A percentile compares a stretch with the other conserved stretches of the same genome.
Evolutionary conservation across 2,797 vertebrate genomes (phyloP).

Genomic region (Galagoides demidoff): DNA sequence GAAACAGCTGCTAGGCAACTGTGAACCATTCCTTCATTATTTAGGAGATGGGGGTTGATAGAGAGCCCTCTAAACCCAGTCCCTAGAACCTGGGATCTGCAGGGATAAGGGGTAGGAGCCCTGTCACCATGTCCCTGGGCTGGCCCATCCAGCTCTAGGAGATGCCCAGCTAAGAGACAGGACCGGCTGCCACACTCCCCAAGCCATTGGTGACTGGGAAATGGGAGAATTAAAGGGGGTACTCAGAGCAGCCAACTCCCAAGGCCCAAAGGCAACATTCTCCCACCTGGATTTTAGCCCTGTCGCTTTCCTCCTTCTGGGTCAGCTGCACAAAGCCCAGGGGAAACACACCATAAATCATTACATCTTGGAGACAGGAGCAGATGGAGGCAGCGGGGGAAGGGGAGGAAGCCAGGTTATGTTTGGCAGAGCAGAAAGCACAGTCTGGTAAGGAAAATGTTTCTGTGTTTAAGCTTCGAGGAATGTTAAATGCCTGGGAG

Average conservation of each 20-base stretch:
- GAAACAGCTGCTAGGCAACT: conserved; percentile 73
- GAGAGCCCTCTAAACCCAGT: neutral
- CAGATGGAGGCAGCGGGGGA: conserved; percentile 73
- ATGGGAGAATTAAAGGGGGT: neutral
- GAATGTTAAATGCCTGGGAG: conserved; percentile 77
- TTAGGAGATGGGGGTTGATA: conserved; percentile 28
- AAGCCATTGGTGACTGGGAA: neutral
- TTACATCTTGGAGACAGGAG: conserved; percentile 53
- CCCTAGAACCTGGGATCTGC: neutral
- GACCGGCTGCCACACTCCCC: neutral
- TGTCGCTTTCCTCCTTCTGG: neutral
- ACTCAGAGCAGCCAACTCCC: neutral
- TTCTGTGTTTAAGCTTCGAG: conserved; percentile 82
- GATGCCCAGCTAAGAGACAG: neutral
- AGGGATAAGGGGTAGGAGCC: neutral
- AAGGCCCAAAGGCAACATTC: neutral
- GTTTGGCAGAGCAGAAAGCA: conserved; percentile 78
- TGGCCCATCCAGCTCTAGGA: neutral
- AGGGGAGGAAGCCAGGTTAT: conserved; percentile 73
- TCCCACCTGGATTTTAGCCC: conserved; percentile 13
- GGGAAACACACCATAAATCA: conserved; percentile 67
- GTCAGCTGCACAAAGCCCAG: neutral
- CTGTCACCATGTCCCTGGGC: neutral
- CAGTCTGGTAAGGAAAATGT: conserved; percentile 74
- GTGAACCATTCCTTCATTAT: conserved; percentile 24